Evolutionary conservation across 2,888 invertebrate species (phyloP), one percentile per base, ranked within the genome.

Genomic region (Clusia tigrina): DNA sequence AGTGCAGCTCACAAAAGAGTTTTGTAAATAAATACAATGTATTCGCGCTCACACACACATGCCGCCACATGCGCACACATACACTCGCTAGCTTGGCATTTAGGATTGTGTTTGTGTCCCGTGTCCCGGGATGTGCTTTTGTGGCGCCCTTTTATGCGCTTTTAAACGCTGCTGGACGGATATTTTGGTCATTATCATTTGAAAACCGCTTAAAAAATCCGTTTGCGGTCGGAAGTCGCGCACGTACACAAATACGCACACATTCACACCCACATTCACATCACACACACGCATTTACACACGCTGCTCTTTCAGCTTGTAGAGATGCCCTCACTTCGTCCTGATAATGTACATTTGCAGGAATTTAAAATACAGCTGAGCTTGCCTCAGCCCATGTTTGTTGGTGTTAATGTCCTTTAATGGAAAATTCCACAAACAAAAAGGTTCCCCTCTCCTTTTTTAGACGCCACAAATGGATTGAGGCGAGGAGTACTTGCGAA

Each of bases 181-280:
- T 54, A 52, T 46, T 23, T 61, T 38, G 48, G 65, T 58, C 55
- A 78, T 74, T 74, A 74, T 78, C 74, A 74, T 74, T 78, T 78
- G 76, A 74, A 77, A 76, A 72, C 68, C 74, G 72, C 74, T 76
- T 74, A 78, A 76, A 74, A 74, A 74, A 78, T 78, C 78, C 74
- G 78, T 76, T 74, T 74, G 74, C 69, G 74, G 74, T 78, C 78
- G 74, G 78, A 74, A 74, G 78, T 76, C 78, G 22, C 48, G 26
- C 74, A 71, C 74, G 74, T 74, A 74, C 71, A 74, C 71, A 56
- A 77, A 74, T 76, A 74, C 71, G 74, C 71, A 37, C 32, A 52
- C 58, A 58, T 3, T 26, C 22, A 37, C 37, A 32, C 52, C 20
- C 42, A 42, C 18, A 48, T 20, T 20, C 48, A 48, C 3, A 6